phyloP scores from a whole-genome alignment of 2,113 vertebrate species.

The Oryzias javanicus region DNA sequence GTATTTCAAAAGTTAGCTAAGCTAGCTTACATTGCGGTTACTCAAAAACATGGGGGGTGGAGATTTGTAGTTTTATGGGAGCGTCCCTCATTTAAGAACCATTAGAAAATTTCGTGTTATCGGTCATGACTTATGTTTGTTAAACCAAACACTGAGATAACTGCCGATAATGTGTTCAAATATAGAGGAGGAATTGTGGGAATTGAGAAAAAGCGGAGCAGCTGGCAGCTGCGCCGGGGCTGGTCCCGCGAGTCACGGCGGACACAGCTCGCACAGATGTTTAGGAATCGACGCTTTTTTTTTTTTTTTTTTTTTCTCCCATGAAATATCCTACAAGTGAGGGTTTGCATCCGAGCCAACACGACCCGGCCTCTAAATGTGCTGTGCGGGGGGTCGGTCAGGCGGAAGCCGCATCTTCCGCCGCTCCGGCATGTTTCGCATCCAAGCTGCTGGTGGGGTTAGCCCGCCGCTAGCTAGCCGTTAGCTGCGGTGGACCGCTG shows the following conservation, averaged over 20 bases:
- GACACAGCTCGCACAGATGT: slow-evolving; percentile 7
- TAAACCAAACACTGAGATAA: too few relatives aligned
- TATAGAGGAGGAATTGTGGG: too few relatives aligned
- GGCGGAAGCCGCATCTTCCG: background rate
- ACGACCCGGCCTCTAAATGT: background rate
- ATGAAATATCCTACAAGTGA: background rate
- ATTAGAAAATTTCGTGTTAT: too few relatives aligned
- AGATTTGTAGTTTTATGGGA: slow-evolving; percentile 2
- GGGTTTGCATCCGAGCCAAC: too few relatives aligned
- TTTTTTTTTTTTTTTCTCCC: too few relatives aligned
- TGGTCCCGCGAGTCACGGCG: slow-evolving; percentile 29
- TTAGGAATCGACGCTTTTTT: background rate
- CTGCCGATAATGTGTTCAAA: too few relatives aligned
- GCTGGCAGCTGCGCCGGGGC: slow-evolving; percentile 42
- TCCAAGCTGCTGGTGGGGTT: slow-evolving; percentile 8
- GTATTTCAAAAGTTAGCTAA: background rate
- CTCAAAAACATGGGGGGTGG: slow-evolving; percentile 16
- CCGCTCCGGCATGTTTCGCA: slow-evolving; percentile 7
- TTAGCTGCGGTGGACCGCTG: slow-evolving; percentile 56
- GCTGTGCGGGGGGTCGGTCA: background rate
- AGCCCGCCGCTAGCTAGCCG: slow-evolving; percentile 39
- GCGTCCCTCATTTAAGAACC: background rate
- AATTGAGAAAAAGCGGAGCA: background rate
- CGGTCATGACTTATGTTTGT: too few relatives aligned
- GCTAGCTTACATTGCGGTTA: slow-evolving; percentile 5